A percentile compares a stretch with the other conserved stretches of the same genome.
Conservation (phyloP, 2,113 vertebrate genomes). For the Brachypteracias leptosomus region DNA sequence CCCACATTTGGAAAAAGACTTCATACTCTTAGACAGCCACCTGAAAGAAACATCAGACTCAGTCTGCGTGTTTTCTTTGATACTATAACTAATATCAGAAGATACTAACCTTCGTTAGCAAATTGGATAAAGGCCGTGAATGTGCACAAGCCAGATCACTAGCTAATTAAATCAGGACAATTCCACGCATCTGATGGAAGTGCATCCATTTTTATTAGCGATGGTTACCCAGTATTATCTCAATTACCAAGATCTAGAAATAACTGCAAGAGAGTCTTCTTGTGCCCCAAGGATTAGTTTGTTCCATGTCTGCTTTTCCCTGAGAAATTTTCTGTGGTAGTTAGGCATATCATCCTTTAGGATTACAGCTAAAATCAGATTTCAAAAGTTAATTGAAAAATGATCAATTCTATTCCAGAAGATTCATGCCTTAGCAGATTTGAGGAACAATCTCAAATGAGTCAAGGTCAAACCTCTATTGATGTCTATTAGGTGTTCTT, state of each 20-base stretch:
- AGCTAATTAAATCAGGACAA: constrained; percentile 29
- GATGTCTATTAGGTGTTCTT: neutral
- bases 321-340: neutral
- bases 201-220: neutral
- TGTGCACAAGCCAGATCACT: neutral
- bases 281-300: neutral
- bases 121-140: neutral
- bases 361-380: neutral
- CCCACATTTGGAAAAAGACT: neutral
- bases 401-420: neutral
- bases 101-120: neutral
- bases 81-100: neutral
- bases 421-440: neutral
- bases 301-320: neutral
- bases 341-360: neutral
- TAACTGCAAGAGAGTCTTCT: neutral
- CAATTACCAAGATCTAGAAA: neutral
- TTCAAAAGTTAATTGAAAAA: neutral
- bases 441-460: neutral
- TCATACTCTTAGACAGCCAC: neutral
- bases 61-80: neutral
- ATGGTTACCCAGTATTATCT: neutral
- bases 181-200: neutral
- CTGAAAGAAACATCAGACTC: neutral
- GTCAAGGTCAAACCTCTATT: neutral